Evolutionary conservation across 2,113 vertebrate genomes (phyloP).

Genomic region (Leuciscus idus): DNA sequence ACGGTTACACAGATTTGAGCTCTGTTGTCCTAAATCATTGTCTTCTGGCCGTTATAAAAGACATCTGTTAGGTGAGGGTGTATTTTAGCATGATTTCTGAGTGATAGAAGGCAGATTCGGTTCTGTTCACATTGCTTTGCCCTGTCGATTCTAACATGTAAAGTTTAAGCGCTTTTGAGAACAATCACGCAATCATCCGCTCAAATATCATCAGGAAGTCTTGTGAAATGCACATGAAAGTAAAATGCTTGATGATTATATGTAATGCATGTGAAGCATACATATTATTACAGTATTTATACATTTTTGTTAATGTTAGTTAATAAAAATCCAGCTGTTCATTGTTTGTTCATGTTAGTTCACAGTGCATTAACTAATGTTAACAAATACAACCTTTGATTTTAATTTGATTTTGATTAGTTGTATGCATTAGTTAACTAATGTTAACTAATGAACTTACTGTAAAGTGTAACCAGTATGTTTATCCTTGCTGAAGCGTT

Average conservation of each 20-base stretch:
- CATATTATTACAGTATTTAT: no score
- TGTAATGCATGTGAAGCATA: not conserved
- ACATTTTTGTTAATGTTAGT: no score
- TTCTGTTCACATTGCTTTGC: not conserved
- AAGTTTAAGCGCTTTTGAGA: not conserved
- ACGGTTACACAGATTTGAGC: not conserved
- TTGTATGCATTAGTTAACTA: no score
- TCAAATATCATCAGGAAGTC: not conserved
- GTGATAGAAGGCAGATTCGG: not conserved
- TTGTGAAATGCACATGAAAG: not conserved
- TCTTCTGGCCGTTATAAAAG: not conserved
- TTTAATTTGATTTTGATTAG: no score
- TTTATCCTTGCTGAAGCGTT: no score
- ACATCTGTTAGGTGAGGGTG: slow-evolving; percentile 39
- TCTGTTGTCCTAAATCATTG: not conserved
- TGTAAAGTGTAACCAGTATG: no score
- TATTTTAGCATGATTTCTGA: slow-evolving; percentile 6
- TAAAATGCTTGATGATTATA: not conserved
- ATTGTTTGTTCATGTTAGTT: no score
- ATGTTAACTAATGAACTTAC: no score
- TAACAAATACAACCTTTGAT: no score
- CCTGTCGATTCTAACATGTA: not conserved
- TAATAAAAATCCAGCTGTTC: no score
- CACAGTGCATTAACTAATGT: no score
- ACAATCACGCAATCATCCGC: not conserved